These are phyloP conservation scores for Anthrax anthrax DNA, from an alignment of 2,888 invertebrate species.

Conservation along the genomic window DNA sequence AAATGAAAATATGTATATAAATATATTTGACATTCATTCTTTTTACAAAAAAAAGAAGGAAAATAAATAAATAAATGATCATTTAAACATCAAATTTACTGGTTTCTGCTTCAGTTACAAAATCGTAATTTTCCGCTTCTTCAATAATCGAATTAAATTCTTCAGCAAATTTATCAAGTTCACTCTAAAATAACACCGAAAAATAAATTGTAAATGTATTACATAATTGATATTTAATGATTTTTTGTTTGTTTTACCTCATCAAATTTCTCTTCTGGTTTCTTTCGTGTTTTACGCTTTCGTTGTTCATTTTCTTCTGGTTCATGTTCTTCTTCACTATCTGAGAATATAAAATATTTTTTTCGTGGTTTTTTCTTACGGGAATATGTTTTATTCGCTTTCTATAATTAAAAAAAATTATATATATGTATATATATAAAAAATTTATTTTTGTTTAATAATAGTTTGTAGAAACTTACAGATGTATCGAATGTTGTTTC, in stretches of 20 bases:
- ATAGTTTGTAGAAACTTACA: too few relatives aligned
- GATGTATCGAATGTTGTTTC: slow-evolving; percentile 23
- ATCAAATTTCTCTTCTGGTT: background rate
- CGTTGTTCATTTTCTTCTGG: background rate
- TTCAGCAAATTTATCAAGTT: slow-evolving; percentile 20
- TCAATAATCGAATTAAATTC: slow-evolving; percentile 28
- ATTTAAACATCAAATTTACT: too few relatives aligned
- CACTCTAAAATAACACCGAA: slow-evolving; percentile 10
- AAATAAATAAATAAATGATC: too few relatives aligned
- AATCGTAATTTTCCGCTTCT: slow-evolving; percentile 25
- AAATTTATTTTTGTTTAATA: too few relatives aligned
- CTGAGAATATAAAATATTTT: background rate
- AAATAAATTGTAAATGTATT: too few relatives aligned
- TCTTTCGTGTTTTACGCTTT: background rate
- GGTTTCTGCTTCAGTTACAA: slow-evolving; percentile 18
- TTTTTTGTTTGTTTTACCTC: too few relatives aligned
- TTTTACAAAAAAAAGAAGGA: too few relatives aligned
- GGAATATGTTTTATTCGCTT: background rate
- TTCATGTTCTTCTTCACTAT: background rate
- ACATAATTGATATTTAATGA: too few relatives aligned
- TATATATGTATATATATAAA: too few relatives aligned
- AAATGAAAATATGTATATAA: too few relatives aligned
- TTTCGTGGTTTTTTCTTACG: background rate
- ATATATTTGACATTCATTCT: too few relatives aligned
- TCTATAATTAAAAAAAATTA: background rate